A percentile compares a stretch with the other conserved stretches of the same genome.
These are phyloP conservation scores for Ophraella communa DNA, from an alignment of 2,888 invertebrate species.

Conservation along the genomic window DNA sequence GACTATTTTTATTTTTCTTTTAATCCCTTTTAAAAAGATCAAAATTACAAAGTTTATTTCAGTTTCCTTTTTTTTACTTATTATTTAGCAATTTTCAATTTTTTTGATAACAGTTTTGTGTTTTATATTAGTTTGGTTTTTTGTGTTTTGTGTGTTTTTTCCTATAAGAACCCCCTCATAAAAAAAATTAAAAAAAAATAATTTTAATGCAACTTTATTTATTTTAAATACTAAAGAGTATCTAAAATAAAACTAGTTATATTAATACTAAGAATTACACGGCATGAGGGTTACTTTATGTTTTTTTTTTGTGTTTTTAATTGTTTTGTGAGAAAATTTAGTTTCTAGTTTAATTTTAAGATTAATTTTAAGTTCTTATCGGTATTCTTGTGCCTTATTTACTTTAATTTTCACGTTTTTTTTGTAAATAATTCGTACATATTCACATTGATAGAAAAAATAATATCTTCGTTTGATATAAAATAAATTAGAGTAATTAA, in stretches of 20 bases:
- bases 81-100: not conserved
- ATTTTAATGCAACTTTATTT: conserved; percentile 3
- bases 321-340: not conserved
- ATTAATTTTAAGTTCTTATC: conserved; percentile 7
- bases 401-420: not conserved
- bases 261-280: not conserved
- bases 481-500: not conserved
- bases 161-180: conserved; percentile 22
- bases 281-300: conserved; percentile 16
- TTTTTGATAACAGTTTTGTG: not conserved
- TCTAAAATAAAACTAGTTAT: not conserved
- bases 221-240: not conserved
- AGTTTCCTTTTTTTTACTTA: not conserved
- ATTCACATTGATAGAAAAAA: too few species aligned
- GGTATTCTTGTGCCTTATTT: conserved; percentile 19
- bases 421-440: not conserved
- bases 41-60: too few species aligned
- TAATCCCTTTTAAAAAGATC: not conserved
- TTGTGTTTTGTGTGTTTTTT: conserved; percentile 16
- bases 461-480: not conserved
- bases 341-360: conserved; percentile 7
- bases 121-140: conserved; percentile 5
- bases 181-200: conserved; percentile 16
- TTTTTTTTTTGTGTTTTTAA: not conserved
- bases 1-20: not conserved